phyloP scores from a whole-genome alignment of 1,140 invertebrate species.

The Drosophila gunungcola region DNA sequence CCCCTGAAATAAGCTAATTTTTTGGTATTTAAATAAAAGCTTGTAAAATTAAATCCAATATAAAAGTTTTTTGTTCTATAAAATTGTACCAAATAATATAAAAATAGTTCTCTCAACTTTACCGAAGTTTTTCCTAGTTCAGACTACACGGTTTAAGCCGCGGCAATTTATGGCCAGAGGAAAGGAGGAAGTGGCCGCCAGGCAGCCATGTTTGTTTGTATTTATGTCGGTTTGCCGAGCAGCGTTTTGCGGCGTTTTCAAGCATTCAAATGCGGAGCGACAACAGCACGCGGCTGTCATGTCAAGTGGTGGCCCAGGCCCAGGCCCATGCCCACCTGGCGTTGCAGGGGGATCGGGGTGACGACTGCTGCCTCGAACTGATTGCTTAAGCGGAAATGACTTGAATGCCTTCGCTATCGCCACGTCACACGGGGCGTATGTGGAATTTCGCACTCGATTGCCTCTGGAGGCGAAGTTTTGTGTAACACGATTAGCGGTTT shows the following conservation, averaged over 20 bases:
- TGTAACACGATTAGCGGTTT: slow-evolving; percentile 82
- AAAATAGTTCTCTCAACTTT: not conserved
- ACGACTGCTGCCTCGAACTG: slow-evolving; percentile 56
- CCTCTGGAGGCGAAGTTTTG: slow-evolving; percentile 64
- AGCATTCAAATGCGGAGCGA: slow-evolving; percentile 69
- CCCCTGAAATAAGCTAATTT: no score
- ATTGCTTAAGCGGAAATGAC: slow-evolving; percentile 82
- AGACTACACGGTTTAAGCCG: slow-evolving; percentile 8
- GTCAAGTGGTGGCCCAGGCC: slow-evolving; percentile 50
- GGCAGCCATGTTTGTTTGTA: slow-evolving; percentile 79
- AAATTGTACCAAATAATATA: no score
- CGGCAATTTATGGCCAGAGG: slow-evolving; percentile 9
- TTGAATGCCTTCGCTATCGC: slow-evolving; percentile 68
- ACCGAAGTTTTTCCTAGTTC: not conserved
- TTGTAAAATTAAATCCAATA: no score
- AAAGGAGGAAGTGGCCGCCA: slow-evolving; percentile 49
- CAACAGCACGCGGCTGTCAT: slow-evolving; percentile 66
- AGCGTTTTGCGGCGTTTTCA: slow-evolving; percentile 78
- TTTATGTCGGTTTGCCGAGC: slow-evolving; percentile 77
- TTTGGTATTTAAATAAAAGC: no score
- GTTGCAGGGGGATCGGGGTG: slow-evolving; percentile 24
- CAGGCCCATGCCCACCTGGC: slow-evolving; percentile 35
- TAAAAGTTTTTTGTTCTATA: no score
- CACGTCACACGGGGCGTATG: slow-evolving; percentile 71
- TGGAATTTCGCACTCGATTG: slow-evolving; percentile 82